Evolutionary conservation across 2,113 vertebrate genomes (phyloP), one percentile per base, ranked within the genome.

Genomic region (Pardalotus punctatus): DNA sequence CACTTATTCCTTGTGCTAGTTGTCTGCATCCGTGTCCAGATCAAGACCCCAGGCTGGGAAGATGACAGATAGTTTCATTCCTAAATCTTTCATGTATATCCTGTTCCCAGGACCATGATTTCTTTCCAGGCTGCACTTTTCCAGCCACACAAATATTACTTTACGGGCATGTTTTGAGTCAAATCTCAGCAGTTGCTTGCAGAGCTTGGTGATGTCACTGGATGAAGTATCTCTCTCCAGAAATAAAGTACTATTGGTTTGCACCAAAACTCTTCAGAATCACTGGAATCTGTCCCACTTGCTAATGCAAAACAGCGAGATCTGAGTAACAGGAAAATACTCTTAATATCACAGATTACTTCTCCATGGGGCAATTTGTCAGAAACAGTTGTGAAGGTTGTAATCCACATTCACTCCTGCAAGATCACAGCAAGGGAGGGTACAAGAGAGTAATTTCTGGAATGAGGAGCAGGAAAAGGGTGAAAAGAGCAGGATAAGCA

Each of bases 401-500:
- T 51, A 66, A 78, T 70, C 54, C 58, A 73, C 24, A 5, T 38
- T 64, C 56, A 71, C 28, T 95, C 42, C 74, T 83, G 54, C 7
- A 48, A 87, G 33, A 82, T 95, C 66, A 42, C 47, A 91, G 74
- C 62, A 78, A 88, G 62, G 36, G 29, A 61, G n/a, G 17, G 36
- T 71, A 62, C 16, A 61, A 65, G 36, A 93, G 71, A 86, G 84
- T 21, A 16, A 36, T 77, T 76, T 88, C 67, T 86, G 73, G 62
- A 81, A 94, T n/a, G 10, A 88, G 69, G 83, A 92, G 51, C 19
- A 74, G 56, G 24, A 20, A 91, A 81, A 90, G 72, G 83, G 86
- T 96, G 83, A 89, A 93, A 93, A 95, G 90, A 92, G 78, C 91
- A 96, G 81, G 67, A 78, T 95, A 97, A 96, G 92, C 61, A 84